Base-by-base conservation (phyloP, 23 tunicate species). In the Styela plicata region DNA sequence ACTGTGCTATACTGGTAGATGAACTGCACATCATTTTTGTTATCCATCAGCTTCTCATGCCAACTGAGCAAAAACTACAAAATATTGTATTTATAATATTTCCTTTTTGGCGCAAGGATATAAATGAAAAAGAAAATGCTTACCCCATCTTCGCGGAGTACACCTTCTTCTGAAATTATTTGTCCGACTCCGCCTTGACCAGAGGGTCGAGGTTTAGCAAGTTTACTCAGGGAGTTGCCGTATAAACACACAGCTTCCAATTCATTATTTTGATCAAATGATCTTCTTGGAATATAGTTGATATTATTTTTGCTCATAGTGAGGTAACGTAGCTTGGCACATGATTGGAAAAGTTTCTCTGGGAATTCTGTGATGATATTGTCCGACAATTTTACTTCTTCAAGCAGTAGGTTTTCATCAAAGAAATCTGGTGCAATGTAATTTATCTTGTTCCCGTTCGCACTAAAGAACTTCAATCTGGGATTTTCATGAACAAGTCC, bases 361-460 rank as follows among this genome's bases (percentile, higher is more conserved):
- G 81, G 81, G 28, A 76, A 36, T n/a, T 1, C 37, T 57, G 65
- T 76, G 24, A 91, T 67, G 20, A 65, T 37, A 78, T 91, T 91
- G 88, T 91, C 90, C 0, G 92, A 71, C 70, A 88, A 63, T n/a
- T 63, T 31, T 2, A 88, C 83, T 68, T 88, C 92, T 64, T 65
- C 71, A 7, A 88, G 73, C 37, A 63, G 26, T 26, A 24, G 32
- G 77, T 74, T 88, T 31, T 64, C 29, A 29, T n/a, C 23, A 52
- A 88, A 88, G 27, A 88, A 77, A 31, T 74, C 63, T 27, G 69
- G 80, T 69, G 92, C 66, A 32, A 88, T 88, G 37, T 62, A 27
- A 2, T 24, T 24, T 19, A 88, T 63, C 52, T 83, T 63, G 73
- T 88, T 88, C 31, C 80, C 84, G 44, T 24, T 83, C 24, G 92